These are phyloP conservation scores for Lepidocyrtinus sp. DNA, from an alignment of 2,888 invertebrate species.

Conservation along the genomic window DNA sequence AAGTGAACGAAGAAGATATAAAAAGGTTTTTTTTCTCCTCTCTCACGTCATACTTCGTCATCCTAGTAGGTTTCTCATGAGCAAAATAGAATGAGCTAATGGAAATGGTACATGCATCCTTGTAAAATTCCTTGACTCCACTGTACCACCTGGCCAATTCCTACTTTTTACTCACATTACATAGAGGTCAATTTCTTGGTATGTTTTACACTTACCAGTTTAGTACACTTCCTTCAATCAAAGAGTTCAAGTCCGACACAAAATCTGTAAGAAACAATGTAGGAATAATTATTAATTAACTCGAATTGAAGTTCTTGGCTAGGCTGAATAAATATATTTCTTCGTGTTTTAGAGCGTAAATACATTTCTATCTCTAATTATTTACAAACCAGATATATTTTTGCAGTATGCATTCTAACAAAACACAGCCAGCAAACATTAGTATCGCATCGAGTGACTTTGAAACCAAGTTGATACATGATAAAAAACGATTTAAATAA, in stretches of 20 bases:
- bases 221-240: not conserved
- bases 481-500: not conserved
- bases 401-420: no score
- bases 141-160: not conserved
- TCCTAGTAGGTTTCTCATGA: not conserved
- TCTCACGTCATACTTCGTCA: conserved; percentile 1
- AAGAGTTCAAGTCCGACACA: not conserved
- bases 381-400: no score
- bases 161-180: not conserved
- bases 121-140: conserved; percentile 7
- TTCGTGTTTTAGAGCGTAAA: no score
- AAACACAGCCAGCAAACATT: not conserved
- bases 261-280: not conserved
- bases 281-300: not conserved
- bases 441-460: not conserved
- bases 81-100: not conserved
- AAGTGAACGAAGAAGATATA: no score
- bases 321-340: not conserved
- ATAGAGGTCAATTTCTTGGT: not conserved
- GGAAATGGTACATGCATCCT: not conserved
- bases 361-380: no score
- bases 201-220: not conserved
- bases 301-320: not conserved
- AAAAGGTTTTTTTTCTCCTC: not conserved
- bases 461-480: not conserved